Evolutionary conservation across 1,140 invertebrate species (phyloP).

Genomic region (Polypedilum vanderplanki): DNA sequence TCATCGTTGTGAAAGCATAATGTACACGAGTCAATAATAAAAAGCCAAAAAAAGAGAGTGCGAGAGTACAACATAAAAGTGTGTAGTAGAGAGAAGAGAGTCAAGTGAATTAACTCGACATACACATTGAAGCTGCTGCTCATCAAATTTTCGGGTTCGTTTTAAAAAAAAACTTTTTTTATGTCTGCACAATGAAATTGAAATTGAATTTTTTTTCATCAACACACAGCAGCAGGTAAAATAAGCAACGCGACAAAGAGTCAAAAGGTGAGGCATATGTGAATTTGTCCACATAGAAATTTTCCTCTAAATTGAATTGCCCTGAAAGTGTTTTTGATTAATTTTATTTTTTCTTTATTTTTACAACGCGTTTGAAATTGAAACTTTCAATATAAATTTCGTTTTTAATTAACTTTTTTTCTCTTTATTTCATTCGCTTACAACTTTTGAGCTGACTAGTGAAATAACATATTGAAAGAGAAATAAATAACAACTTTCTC

Average conservation of each 20-base stretch:
- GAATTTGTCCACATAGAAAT: too few relatives aligned
- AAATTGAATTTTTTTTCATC: conserved; percentile 19
- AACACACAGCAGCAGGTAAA: not conserved
- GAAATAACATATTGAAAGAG: too few relatives aligned
- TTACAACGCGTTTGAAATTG: too few relatives aligned
- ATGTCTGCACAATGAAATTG: not conserved
- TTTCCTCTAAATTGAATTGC: too few relatives aligned
- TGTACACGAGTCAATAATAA: conserved; percentile 13
- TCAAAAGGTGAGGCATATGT: not conserved
- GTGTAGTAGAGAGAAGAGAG: not conserved
- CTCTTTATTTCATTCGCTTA: too few relatives aligned
- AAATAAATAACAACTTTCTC: too few relatives aligned
- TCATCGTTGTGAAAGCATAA: not conserved
- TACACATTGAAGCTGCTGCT: not conserved
- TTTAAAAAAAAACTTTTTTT: not conserved
- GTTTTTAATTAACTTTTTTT: too few relatives aligned
- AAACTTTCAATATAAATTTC: too few relatives aligned
- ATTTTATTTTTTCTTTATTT: too few relatives aligned
- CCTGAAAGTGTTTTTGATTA: too few relatives aligned
- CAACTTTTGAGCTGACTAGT: too few relatives aligned
- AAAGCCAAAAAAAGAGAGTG: not conserved
- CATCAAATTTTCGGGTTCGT: not conserved
- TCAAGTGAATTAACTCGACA: not conserved
- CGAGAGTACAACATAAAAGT: not conserved
- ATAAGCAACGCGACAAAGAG: not conserved